These are phyloP conservation scores for Sclerodermus sp. DNA, from an alignment of 2,888 invertebrate species.

Conservation along the genomic window DNA sequence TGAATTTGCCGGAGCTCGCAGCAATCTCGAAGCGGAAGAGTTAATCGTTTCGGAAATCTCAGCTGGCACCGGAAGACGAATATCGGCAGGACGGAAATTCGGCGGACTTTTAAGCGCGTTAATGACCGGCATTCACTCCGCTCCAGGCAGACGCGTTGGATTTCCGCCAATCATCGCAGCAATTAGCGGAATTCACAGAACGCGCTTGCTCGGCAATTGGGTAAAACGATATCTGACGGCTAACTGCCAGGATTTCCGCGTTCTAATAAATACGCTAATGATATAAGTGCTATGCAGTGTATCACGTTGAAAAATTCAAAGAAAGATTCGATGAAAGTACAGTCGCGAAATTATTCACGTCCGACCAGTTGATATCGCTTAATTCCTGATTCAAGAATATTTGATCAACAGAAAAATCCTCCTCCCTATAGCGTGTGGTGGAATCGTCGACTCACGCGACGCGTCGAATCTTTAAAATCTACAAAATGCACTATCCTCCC, in stretches of 20 bases:
- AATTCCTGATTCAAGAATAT: too few species aligned
- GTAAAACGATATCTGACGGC: slow-evolving; percentile 30
- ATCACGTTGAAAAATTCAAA: too few species aligned
- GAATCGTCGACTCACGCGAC: too few species aligned
- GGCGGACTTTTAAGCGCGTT: slow-evolving; percentile 41
- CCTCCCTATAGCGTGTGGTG: too few species aligned
- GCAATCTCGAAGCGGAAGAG: too few species aligned
- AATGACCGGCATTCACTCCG: slow-evolving; percentile 42
- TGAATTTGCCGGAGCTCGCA: too few species aligned
- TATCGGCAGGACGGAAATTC: slow-evolving; percentile 19
- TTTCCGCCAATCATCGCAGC: slow-evolving; percentile 46
- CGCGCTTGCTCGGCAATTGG: slow-evolving; percentile 35
- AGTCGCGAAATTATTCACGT: too few species aligned
- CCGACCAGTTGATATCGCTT: too few species aligned
- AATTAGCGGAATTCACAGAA: slow-evolving; percentile 50
- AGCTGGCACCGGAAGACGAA: slow-evolving; percentile 9
- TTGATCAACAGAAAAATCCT: too few species aligned
- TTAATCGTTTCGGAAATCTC: slow-evolving; percentile 8
- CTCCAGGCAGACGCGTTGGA: slow-evolving; percentile 34
- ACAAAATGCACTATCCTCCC: too few species aligned
- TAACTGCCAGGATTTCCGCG: slow-evolving; percentile 7
- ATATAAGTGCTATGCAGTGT: not conserved
- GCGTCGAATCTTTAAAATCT: too few species aligned
- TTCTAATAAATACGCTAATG: slow-evolving; percentile 13
- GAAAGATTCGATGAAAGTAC: too few species aligned